Evolutionary conservation across 1,140 invertebrate genomes (phyloP).

Genomic region (Mercenaria mercenaria): DNA sequence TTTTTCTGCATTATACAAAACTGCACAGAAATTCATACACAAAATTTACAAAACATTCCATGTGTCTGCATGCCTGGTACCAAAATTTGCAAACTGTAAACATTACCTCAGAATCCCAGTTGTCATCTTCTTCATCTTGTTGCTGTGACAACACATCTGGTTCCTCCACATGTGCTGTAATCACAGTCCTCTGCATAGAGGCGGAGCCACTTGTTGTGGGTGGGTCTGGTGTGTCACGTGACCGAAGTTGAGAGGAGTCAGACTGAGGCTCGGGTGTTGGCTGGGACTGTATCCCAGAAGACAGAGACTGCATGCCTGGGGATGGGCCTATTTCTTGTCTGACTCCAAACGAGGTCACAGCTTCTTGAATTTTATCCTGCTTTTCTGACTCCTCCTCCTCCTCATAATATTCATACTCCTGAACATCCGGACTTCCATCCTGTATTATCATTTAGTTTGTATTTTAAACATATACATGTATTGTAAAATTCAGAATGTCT

Average conservation of each 20-base stretch:
- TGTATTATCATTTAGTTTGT: background rate
- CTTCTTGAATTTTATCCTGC: slow-evolving; percentile 22
- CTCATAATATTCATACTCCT: slow-evolving; percentile 9
- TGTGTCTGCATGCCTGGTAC: no score
- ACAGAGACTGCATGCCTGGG: slow-evolving; percentile 1
- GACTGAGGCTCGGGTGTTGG: slow-evolving; percentile 25
- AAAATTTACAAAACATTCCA: no score
- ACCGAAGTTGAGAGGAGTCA: slow-evolving; percentile 14
- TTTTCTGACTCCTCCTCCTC: slow-evolving; percentile 20
- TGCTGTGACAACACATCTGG: background rate
- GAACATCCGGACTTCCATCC: background rate
- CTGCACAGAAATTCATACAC: no score
- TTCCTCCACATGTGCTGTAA: slow-evolving; percentile 33
- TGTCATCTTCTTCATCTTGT: slow-evolving; percentile 46
- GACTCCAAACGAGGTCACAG: slow-evolving; percentile 36
- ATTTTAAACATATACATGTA: no score
- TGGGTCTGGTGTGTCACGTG: slow-evolving; percentile 45
- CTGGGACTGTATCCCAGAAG: background rate
- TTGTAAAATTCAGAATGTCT: no score
- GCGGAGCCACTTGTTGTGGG: background rate
- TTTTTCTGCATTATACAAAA: no score
- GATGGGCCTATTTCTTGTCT: background rate
- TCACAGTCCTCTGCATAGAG: slow-evolving; percentile 47
- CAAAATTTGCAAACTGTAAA: background rate
- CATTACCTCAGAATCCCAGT: slow-evolving; percentile 75